Evolutionary conservation across 2,888 invertebrate species (phyloP), one percentile per base, ranked within the genome.

Genomic region (Hydropsyche betteni): DNA sequence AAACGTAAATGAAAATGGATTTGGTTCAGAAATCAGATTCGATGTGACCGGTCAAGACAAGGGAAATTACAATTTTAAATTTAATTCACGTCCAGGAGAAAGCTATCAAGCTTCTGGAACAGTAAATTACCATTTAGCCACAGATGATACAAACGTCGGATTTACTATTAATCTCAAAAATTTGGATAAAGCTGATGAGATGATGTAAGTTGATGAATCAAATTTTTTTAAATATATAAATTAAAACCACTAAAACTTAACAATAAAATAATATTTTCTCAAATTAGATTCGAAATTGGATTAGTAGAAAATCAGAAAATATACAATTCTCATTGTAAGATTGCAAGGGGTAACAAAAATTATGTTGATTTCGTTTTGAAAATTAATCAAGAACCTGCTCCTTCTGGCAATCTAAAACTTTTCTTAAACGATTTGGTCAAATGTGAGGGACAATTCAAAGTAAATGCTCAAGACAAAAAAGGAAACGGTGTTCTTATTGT

Each of bases 61-160:
- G 81, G 91, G 90, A 0, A 91, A 91, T 81, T 86, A 91, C 58
- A 87, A 88, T 58, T 90, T 91, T 80, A 87, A 87, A 52, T 77
- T 93, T 7, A 86, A 87, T 4, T 80, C 92, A 14, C 89, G 89
- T 38, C 88, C 88, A 68, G 87, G 90, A 10, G 90, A 90, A 71
- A 91, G 89, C 81, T 89, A 91, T 81, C 89, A 91, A 80, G 83
- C 91, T 0, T 89, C 89, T 38, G 90, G 91, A 69, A 86, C 88
- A 0, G 84, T 91, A 0, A 83, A 85, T 0, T 90, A 91, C 81
- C 88, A 86, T 72, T 82, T 86, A 4, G 87, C 87, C 80, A 85
- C 87, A 0, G 88, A 89, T 74, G 89, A 90, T 78, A 80, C 89
- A 14, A 86, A 91, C 69, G 81, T 90, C 76, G 90, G 89, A 2